Conservation (phyloP, 2,888 invertebrate genomes). For the Beris morrisii region DNA sequence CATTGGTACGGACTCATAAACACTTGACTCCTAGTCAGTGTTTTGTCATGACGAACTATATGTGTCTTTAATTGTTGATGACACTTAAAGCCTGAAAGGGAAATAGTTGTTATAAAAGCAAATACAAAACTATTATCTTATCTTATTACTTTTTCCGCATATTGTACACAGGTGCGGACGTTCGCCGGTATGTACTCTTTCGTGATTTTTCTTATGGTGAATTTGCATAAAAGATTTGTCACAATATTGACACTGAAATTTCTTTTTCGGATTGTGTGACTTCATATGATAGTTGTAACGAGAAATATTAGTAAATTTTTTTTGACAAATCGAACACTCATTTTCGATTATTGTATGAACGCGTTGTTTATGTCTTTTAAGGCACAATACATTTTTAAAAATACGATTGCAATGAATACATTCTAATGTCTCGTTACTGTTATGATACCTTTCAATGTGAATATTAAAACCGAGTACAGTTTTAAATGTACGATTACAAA, state of each 20-base stretch:
- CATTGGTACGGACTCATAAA: constrained; percentile 30
- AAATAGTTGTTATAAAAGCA: not conserved
- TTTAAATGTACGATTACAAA: too few relatives aligned
- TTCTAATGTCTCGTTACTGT: too few relatives aligned
- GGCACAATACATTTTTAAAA: constrained; percentile 26
- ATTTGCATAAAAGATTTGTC: constrained; percentile 37
- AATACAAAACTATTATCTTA: not conserved
- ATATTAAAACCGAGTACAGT: too few relatives aligned
- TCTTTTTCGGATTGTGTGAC: constrained; percentile 35
- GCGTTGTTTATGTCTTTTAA: constrained; percentile 29
- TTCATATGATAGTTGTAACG: constrained; percentile 37
- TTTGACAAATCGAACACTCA: constrained; percentile 23
- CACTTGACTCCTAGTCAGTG: too few relatives aligned
- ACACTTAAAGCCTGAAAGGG: too few relatives aligned
- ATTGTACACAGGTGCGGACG: constrained; percentile 33
- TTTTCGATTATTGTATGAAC: constrained; percentile 18
- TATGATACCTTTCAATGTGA: not conserved
- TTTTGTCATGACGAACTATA: too few relatives aligned
- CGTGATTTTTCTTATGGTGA: constrained; percentile 35
- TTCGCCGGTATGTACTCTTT: constrained; percentile 33
- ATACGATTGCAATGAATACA: not conserved
- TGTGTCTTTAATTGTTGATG: too few relatives aligned
- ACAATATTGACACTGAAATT: constrained; percentile 38
- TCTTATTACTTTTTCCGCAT: constrained; percentile 35
- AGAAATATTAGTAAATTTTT: constrained; percentile 28